Evolutionary conservation across 2,797 vertebrate species (phyloP).

Genomic region (Sebastes cheni): DNA sequence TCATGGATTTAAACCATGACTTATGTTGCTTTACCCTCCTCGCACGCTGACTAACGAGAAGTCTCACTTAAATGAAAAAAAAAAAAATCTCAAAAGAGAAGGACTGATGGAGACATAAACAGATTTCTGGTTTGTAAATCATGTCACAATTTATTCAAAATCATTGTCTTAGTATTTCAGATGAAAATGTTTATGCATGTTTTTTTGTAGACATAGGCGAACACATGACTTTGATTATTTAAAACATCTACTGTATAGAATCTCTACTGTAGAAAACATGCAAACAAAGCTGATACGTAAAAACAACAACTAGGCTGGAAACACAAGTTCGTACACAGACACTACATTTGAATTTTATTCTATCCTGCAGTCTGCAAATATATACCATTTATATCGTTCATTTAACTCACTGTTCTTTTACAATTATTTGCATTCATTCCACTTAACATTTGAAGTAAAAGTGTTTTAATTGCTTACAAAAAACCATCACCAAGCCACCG

Average conservation of each 20-base stretch:
- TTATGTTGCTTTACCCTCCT: neutral
- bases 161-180: neutral
- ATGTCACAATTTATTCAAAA: neutral
- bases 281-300: neutral
- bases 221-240: neutral
- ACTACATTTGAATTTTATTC: neutral
- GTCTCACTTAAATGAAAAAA: neutral
- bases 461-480: neutral
- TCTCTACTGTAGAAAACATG: neutral
- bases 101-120: neutral
- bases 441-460: neutral
- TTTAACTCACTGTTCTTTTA: neutral
- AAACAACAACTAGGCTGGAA: neutral
- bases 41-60: neutral
- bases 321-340: neutral
- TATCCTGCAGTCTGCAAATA: neutral
- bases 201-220: neutral
- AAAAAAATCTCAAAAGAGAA: neutral
- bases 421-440: neutral
- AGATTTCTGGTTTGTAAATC: neutral
- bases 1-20: neutral
- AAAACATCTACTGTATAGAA: neutral
- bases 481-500: neutral
- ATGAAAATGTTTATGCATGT: neutral
- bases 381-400: neutral